phyloP scores from a whole-genome alignment of 2,888 invertebrate species.

The Polyommatus icarus region DNA sequence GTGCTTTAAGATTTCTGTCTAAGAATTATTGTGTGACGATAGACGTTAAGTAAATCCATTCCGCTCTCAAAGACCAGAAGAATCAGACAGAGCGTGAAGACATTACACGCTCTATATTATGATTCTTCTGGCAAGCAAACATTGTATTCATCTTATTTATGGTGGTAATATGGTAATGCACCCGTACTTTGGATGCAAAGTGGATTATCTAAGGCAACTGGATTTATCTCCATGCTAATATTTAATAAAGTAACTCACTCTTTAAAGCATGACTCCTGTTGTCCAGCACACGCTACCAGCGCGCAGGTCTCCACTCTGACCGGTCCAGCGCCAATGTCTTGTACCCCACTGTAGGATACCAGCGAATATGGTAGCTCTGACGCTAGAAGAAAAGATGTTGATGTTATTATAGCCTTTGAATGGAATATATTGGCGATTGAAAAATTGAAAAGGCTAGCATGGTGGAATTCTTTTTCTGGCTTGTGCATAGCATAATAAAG shows the following conservation, averaged over 20 bases:
- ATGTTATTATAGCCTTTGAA: neutral
- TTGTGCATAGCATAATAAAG: too few species aligned
- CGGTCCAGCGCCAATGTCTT: slow-evolving; percentile 45
- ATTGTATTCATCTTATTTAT: neutral
- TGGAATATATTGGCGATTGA: neutral
- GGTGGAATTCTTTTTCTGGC: neutral
- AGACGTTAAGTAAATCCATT: too few species aligned
- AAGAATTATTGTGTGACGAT: too few species aligned
- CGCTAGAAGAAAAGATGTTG: slow-evolving; percentile 43
- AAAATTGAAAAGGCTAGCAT: slow-evolving; percentile 31
- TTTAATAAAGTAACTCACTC: slow-evolving; percentile 49
- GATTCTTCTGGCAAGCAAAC: too few species aligned
- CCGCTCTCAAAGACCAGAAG: too few species aligned
- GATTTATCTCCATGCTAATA: neutral
- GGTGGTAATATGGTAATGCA: too few species aligned
- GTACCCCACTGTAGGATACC: slow-evolving; percentile 54
- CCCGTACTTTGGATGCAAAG: too few species aligned
- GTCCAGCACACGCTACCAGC: slow-evolving; percentile 53
- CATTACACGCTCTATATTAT: too few species aligned
- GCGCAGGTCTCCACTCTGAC: slow-evolving; percentile 58
- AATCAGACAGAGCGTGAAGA: too few species aligned
- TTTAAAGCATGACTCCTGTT: slow-evolving; percentile 50
- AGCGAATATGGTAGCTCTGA: slow-evolving; percentile 49
- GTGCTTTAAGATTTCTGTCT: neutral
- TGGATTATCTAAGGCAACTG: too few species aligned